Evolutionary conservation across 2,797 vertebrate species (phyloP).

Genomic region (Danio albolineatus): DNA sequence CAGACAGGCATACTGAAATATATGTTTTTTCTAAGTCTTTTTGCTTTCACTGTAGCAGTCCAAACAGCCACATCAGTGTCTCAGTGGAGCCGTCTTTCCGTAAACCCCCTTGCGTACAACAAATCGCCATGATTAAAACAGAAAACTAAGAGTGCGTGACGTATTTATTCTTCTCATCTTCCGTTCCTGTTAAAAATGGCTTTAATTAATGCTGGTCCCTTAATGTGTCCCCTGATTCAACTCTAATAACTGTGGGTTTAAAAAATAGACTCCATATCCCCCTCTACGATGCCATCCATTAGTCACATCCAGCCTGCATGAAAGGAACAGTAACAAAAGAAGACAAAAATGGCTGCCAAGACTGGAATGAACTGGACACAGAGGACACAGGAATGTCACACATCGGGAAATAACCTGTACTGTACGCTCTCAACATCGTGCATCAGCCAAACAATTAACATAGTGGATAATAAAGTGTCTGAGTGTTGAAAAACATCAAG

Average conservation of each 20-base stretch:
- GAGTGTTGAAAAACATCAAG: not conserved
- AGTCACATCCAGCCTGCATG: conserved; percentile 9
- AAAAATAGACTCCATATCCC: conserved; percentile 26
- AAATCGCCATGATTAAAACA: conserved; percentile 45
- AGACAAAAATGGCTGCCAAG: conserved; percentile 39
- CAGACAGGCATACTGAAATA: conserved; percentile 8
- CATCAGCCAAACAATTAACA: conserved; percentile 36
- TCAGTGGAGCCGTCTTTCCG: conserved; percentile 10
- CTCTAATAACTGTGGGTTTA: conserved; percentile 38
- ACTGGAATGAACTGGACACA: conserved; percentile 25
- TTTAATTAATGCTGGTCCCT: conserved; percentile 56
- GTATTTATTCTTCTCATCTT: conserved; percentile 6
- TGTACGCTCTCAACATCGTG: conserved; percentile 25
- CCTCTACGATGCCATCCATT: conserved; percentile 27
- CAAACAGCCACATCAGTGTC: not conserved
- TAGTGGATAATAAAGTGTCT: conserved; percentile 19
- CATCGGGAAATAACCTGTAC: not conserved
- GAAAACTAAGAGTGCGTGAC: not conserved
- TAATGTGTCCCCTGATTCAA: conserved; percentile 54
- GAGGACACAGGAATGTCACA: conserved; percentile 12
- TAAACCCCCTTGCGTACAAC: conserved; percentile 29
- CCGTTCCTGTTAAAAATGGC: conserved; percentile 25
- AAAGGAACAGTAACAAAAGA: conserved; percentile 14
- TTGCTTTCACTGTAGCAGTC: conserved; percentile 11
- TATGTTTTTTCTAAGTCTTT: conserved; percentile 20